Conservation (phyloP, 2,888 invertebrate genomes). For the Cataglyphis albicans region DNA sequence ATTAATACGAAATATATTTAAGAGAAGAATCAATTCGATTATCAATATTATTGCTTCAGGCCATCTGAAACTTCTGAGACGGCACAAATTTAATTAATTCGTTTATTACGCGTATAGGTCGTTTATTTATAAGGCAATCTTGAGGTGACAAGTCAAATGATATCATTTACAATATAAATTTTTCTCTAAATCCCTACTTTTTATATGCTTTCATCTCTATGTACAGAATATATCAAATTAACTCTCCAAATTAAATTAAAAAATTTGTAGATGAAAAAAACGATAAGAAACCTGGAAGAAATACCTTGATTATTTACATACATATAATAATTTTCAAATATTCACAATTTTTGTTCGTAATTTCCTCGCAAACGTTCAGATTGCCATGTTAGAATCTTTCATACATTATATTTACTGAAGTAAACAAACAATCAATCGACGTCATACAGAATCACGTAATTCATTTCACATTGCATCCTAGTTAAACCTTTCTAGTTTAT, state of each 20-base stretch:
- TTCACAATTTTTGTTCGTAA: not conserved
- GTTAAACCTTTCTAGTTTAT: constrained; percentile 38
- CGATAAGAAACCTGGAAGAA: not conserved
- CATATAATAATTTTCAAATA: constrained; percentile 6
- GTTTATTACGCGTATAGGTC: constrained; percentile 43
- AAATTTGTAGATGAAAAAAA: not conserved
- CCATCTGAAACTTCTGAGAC: constrained; percentile 44
- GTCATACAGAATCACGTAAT: not conserved
- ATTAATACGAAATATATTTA: constrained; percentile 42
- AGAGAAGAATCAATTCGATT: constrained; percentile 56
- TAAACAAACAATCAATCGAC: constrained; percentile 21
- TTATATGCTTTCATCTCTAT: not conserved
- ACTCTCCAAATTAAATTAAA: not conserved
- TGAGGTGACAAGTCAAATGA: not conserved
- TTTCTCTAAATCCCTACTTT: not conserved
- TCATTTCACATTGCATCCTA: constrained; percentile 2
- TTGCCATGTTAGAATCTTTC: not conserved
- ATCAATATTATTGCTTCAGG: constrained; percentile 47
- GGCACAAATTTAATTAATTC: constrained; percentile 59
- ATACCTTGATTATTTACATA: not conserved
- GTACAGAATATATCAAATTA: not conserved
- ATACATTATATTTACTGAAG: not conserved
- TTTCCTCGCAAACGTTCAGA: not conserved
- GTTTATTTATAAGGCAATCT: constrained; percentile 50
- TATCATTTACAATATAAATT: constrained; percentile 8